Base-by-base conservation (phyloP, 2,888 invertebrate species). In the Fabriciana adippe region DNA sequence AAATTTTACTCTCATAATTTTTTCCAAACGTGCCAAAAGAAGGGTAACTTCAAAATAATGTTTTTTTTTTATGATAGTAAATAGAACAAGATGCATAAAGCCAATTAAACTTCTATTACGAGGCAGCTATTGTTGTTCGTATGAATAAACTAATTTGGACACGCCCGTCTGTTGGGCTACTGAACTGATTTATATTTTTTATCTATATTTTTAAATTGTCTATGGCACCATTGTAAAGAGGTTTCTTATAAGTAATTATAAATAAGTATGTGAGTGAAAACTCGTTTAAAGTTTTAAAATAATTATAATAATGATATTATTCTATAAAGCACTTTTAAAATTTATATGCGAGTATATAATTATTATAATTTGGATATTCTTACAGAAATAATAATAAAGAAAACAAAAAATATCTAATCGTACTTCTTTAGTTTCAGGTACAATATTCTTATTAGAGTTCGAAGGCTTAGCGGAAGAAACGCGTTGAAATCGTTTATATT, bases 121-220 rank as follows among this genome's bases (percentile, higher is more conserved):
- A 61, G 54, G 35, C 48, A 57, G 55, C 66, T 50, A 61, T 66
- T 66, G 66, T 66, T 61, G 50, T 48, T 66, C n/a, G 35, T 66
- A 66, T 61, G 60, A 50, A 55, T 61, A 61, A 61, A 66, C 61
- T 66, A 66, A 61, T 66, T 61, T 55, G 47, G 60, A 66, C 60
- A 61, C n/a, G 55, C 54, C 60, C 31, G 60, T 55, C 60, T 50
- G 55, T 54, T 61, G 66, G 21, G 66, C 66, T 66, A 66, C 55
- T 66, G 61, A 66, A 66, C 66, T 61, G 61, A 61, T 66, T 66
- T 61, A 54, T 50, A 54, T 41, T 66, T 66, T 66, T 66, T 55
- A 31, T 66, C 55, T 61, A 14, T 18, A 60, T 55, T 60, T 50
- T 21, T 35, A 66, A 51, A 59, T 65, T 57, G 57, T 61, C 61